Percentiles rank a stretch among this genome's conserved stretches.
phyloP scores from a whole-genome alignment of 1,140 invertebrate genomes.

The Drosophila athabasca region DNA sequence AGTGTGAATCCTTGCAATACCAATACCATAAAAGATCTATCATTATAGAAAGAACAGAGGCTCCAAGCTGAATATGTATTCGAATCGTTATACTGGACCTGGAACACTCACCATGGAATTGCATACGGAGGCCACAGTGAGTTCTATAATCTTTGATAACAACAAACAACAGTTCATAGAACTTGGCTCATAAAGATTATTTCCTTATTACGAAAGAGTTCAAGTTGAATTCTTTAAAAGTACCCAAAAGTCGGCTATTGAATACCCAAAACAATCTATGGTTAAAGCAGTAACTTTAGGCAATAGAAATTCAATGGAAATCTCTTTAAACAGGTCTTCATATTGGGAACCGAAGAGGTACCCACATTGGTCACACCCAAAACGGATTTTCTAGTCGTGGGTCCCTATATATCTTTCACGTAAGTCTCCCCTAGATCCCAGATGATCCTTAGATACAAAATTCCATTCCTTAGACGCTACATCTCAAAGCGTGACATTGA shows the following conservation, averaged over 20 bases:
- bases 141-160: constrained; percentile 5
- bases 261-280: no score
- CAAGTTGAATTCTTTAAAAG: neutral
- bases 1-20: neutral
- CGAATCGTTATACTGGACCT: constrained; percentile 85
- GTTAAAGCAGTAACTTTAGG: neutral
- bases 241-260: no score
- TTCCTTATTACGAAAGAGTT: neutral
- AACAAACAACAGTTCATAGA: neutral
- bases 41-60: constrained; percentile 51
- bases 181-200: neutral
- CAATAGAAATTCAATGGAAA: neutral
- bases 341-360: constrained; percentile 87
- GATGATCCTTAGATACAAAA: no score
- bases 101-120: constrained; percentile 86
- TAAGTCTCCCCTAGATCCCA: constrained; percentile 61
- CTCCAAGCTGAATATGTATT: constrained; percentile 73
- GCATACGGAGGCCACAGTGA: constrained; percentile 85
- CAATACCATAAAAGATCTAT: neutral
- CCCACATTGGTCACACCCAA: constrained; percentile 86
- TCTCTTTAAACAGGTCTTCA: constrained; percentile 84
- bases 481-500: constrained; percentile 86
- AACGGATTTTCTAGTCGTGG: constrained; percentile 85
- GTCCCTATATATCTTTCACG: constrained; percentile 85
- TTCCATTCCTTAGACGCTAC: constrained; percentile 80